Evolutionary conservation across 1,140 invertebrate genomes (phyloP), one percentile per base, ranked within the genome.

Genomic region (Charaxes varanes): DNA sequence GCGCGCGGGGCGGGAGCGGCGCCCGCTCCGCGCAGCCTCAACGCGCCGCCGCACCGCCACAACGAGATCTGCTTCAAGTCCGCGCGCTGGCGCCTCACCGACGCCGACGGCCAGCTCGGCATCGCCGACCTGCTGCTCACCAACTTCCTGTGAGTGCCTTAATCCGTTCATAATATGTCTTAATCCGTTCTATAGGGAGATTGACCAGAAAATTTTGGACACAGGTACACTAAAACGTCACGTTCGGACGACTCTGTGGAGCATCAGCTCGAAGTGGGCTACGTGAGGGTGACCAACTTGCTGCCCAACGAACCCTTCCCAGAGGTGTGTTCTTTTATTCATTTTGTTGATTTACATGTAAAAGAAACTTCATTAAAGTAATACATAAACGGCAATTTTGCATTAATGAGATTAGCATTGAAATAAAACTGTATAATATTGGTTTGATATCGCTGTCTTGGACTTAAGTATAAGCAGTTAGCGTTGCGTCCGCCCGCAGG

Each of bases 41-140:
- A 58, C 6, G 88, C 91, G 0, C 90, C 90, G 2, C 91, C 95
- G 17, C 92, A 96, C 4, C 86, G 96, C 24, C 90, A 94, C 12
- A 97, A 97, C 71, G 97, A 99, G 86, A 98, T 99, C 53, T 99
- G 96, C 76, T 99, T 99, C 72, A 98, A 98, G 80, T 94, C 97
- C 74, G 97, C 97, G n/a, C 93, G 97, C 52, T 99, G 98, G 98
- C 83, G 97, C 34, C 88, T 99, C 13, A 99, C 97, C 0, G 97
- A 99, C 80, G 92, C 93, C 3, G 97, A 99, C 86, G 97, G 98
- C 0, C 97, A 98, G 76, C 90, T 99, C 28, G 97, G 97, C 28
- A 96, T 99, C 51, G 94, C 97, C 2, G 97, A 99, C 86, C 86
- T 99, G 21, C 91, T 97, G 11, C 88, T 99, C 0, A 94, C 94